A percentile compares a stretch with the other conserved stretches of the same genome.
These are phyloP conservation scores for Cyanoliseus patagonus DNA, from an alignment of 2,113 vertebrate genomes.

Conservation along the genomic window DNA sequence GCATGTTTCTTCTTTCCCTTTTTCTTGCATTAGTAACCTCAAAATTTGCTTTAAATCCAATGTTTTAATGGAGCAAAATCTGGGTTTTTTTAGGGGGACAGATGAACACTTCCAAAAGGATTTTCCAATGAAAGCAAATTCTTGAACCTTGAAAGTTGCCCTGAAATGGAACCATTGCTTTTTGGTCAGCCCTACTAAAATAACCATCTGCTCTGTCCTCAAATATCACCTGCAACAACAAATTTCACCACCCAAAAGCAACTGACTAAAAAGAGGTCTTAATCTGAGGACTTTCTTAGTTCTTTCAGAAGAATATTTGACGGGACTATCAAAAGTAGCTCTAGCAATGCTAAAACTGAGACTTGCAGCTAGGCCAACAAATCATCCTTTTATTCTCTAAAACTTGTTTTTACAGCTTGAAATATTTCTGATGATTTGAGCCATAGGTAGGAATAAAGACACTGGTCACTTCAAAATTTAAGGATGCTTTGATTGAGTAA, in stretches of 20 bases:
- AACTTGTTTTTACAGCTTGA: background rate
- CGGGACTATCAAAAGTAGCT: background rate
- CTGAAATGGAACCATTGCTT: background rate
- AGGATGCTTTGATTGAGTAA: background rate
- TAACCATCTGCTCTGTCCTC: background rate
- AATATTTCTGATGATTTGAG: background rate
- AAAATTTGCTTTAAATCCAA: background rate
- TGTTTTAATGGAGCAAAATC: background rate
- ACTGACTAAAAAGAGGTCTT: background rate
- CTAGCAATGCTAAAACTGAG: background rate
- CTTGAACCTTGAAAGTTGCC: background rate
- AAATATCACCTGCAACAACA: background rate
- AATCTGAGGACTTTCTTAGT: background rate
- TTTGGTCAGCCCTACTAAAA: background rate
- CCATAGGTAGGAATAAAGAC: background rate
- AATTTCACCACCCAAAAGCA: background rate
- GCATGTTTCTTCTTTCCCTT: background rate
- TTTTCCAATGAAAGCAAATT: constrained; percentile 9
- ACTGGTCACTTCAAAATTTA: background rate
- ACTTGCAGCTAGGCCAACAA: background rate
- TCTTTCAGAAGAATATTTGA: background rate
- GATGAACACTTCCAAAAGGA: background rate
- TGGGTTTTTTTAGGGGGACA: background rate
- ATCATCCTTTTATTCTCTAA: background rate
- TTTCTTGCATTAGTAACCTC: background rate